phyloP scores from a whole-genome alignment of 1,140 invertebrate species.

The Dolichoris vasculosae region DNA sequence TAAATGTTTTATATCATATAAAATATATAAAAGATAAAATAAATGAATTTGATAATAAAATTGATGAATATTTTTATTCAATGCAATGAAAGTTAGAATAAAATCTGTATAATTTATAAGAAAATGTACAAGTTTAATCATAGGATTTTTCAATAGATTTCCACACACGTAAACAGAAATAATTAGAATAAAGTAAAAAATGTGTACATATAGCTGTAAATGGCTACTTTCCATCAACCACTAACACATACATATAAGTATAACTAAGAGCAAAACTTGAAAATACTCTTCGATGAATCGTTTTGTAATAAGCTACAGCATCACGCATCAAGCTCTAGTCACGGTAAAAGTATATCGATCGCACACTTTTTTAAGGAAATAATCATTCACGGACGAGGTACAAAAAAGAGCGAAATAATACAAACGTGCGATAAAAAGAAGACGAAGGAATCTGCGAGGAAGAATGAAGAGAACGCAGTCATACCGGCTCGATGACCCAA shows the following conservation, averaged over 20 bases:
- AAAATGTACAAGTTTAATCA: no score
- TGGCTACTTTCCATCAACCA: no score
- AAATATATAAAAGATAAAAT: no score
- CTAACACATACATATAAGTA: not conserved
- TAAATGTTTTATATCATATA: no score
- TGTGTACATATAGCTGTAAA: no score
- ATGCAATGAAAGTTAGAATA: no score
- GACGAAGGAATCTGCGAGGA: slow-evolving; percentile 52
- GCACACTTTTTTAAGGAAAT: not conserved
- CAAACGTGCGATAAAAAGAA: slow-evolving; percentile 19
- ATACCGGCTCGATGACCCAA: slow-evolving; percentile 60
- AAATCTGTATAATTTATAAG: no score
- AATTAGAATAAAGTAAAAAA: no score
- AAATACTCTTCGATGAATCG: not conserved
- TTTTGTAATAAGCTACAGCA: not conserved
- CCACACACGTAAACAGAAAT: no score
- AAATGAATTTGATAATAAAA: no score
- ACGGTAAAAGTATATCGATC: slow-evolving; percentile 17
- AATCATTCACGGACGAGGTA: not conserved
- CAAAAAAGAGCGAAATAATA: slow-evolving; percentile 39
- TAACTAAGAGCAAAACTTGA: not conserved
- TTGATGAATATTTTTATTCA: no score
- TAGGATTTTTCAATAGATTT: no score
- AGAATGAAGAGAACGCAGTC: slow-evolving; percentile 37
- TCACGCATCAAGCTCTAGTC: not conserved